A percentile compares a stretch with the other conserved stretches of the same genome.
Conservation (phyloP, 2,113 vertebrate species). For the Rostratula benghalensis region DNA sequence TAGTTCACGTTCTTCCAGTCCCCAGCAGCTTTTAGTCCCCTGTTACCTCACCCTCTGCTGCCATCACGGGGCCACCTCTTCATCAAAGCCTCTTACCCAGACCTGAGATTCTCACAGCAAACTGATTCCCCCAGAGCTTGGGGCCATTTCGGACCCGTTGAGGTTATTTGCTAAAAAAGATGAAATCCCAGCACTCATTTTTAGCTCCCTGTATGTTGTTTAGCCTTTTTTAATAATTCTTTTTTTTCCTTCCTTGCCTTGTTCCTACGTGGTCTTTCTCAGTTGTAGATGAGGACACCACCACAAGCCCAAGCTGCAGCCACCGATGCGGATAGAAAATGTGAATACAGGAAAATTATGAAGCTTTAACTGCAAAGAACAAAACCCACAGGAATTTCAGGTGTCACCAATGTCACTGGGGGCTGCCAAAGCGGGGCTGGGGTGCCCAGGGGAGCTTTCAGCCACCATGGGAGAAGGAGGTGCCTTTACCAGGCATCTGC, state of each 20-base stretch:
- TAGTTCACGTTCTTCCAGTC: not conserved
- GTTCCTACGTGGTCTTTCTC: not conserved
- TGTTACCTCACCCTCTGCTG: slow-evolving; percentile 37
- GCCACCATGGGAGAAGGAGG: not conserved
- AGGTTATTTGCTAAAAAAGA: not conserved
- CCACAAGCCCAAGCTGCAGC: not conserved
- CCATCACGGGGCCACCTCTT: slow-evolving; percentile 22
- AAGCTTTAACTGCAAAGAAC: not conserved
- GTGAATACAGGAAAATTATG: not conserved
- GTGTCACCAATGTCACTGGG: not conserved
- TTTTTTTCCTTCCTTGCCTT: not conserved
- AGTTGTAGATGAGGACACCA: not conserved
- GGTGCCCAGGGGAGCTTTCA: not conserved
- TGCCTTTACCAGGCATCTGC: not conserved
- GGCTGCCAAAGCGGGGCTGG: not conserved
- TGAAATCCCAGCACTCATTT: not conserved
- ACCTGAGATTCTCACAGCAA: not conserved
- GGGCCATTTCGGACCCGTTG: not conserved
- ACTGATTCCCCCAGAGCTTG: not conserved
- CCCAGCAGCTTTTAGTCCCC: not conserved
- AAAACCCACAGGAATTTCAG: not conserved
- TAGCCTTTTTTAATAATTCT: not conserved
- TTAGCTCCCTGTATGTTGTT: not conserved
- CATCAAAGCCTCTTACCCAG: not conserved
- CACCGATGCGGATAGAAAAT: not conserved